Percentiles rank a stretch among this genome's conserved stretches.
Conservation (phyloP, 2,113 vertebrate genomes). For the Pycnonotus jocosus region DNA sequence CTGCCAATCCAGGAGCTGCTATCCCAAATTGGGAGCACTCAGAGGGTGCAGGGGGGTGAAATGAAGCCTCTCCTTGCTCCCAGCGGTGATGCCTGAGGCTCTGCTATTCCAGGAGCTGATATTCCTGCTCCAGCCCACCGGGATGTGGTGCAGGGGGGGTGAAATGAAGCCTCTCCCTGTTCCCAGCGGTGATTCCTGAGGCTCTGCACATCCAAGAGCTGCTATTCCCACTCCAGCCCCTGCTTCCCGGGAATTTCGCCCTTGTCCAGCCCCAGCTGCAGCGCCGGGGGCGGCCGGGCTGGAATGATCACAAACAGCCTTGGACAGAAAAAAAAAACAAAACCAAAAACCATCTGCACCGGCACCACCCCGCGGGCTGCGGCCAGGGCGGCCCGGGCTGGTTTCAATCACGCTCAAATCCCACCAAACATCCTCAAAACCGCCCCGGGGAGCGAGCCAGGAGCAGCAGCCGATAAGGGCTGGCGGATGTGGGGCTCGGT, state of each 20-base stretch:
- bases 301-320: background rate
- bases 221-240: too few relatives aligned
- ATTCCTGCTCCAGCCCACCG: rapidly evolving
- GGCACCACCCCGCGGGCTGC: conserved; percentile 33
- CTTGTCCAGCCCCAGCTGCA: background rate
- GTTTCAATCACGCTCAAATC: background rate
- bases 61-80: too few relatives aligned
- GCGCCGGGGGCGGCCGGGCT: background rate
- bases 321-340: too few relatives aligned
- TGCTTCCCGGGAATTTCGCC: background rate
- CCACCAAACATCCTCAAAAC: background rate
- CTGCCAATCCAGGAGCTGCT: background rate
- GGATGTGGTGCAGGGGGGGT: rapidly evolving
- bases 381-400: background rate
- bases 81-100: too few relatives aligned
- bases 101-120: too few relatives aligned
- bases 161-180: too few relatives aligned
- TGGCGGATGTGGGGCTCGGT: rapidly evolving
- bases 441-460: background rate
- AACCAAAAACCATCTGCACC: too few relatives aligned
- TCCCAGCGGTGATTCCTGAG: too few relatives aligned
- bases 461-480: background rate
- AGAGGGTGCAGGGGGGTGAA: too few relatives aligned
- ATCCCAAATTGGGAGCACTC: too few relatives aligned
- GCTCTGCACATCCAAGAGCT: too few relatives aligned